Conservation (phyloP, 37 sponge, comb jelly and placozoan species). For the Hexactinellida sp. region DNA sequence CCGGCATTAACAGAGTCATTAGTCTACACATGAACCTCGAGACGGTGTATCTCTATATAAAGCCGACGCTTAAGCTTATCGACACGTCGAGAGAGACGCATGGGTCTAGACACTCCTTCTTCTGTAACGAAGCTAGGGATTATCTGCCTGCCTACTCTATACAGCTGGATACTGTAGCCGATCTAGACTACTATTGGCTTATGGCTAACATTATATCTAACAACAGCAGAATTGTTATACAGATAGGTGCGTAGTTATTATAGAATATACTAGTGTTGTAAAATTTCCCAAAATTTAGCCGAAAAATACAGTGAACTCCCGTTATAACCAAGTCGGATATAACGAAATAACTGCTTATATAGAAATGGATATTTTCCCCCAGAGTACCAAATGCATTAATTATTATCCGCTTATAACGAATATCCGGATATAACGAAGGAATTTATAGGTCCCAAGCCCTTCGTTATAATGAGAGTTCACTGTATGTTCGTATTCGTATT, state of each 20-base stretch:
- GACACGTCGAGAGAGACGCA: neutral
- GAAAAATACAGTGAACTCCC: too few species aligned
- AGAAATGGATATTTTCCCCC: too few species aligned
- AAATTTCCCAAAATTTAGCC: too few species aligned
- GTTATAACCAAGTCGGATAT: too few species aligned
- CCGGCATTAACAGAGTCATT: neutral
- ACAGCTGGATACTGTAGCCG: neutral
- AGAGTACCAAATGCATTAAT: too few species aligned
- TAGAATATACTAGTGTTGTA: neutral
- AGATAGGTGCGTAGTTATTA: neutral
- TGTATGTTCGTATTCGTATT: too few species aligned
- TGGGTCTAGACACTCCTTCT: neutral
- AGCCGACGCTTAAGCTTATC: neutral
- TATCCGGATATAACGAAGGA: too few species aligned
- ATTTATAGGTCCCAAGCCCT: too few species aligned
- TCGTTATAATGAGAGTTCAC: too few species aligned
- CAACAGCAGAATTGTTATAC: neutral
- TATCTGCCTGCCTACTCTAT: neutral
- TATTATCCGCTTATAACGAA: too few species aligned
- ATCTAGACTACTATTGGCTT: conserved; percentile 3
- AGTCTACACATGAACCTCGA: neutral
- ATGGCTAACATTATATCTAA: neutral
- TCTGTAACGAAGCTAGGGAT: neutral
- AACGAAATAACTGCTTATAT: too few species aligned
- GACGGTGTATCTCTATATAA: neutral